Conservation (phyloP, 2,888 invertebrate species). For the Tinea pellionella region DNA sequence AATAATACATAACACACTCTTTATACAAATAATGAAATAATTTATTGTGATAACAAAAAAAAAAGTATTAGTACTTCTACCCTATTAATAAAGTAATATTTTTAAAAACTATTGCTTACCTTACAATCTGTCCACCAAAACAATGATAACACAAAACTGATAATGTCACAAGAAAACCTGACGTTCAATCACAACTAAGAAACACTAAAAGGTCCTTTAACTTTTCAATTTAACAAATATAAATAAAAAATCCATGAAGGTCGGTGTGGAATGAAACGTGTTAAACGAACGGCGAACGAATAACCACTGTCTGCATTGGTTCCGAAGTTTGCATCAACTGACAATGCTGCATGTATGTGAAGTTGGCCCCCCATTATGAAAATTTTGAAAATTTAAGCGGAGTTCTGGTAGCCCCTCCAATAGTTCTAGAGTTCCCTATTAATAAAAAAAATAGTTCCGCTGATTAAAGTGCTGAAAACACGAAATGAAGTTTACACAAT, state of each 20-base stretch:
- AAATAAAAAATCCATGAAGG: not conserved
- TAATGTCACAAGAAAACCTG: not conserved
- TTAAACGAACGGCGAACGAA: not conserved
- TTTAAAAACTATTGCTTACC: conserved; percentile 1
- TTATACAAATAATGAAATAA: too few relatives aligned
- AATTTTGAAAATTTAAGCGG: too few relatives aligned
- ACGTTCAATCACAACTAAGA: not conserved
- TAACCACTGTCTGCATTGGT: not conserved
- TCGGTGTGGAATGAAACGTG: not conserved
- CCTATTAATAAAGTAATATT: too few relatives aligned
- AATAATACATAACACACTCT: too few relatives aligned
- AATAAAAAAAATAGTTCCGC: too few relatives aligned
- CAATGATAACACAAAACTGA: not conserved
- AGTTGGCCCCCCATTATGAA: too few relatives aligned
- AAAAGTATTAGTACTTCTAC: too few relatives aligned
- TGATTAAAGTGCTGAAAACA: too few relatives aligned
- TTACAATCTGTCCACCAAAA: not conserved
- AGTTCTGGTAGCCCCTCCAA: too few relatives aligned
- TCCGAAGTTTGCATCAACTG: not conserved
- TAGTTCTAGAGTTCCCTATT: too few relatives aligned
- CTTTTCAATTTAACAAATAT: not conserved
- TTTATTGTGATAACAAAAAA: too few relatives aligned
- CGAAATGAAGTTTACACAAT: too few relatives aligned
- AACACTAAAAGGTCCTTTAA: not conserved
- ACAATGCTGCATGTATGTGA: not conserved